phyloP scores from a whole-genome alignment of 2,888 invertebrate genomes.

The Agrotis exclamationis region DNA sequence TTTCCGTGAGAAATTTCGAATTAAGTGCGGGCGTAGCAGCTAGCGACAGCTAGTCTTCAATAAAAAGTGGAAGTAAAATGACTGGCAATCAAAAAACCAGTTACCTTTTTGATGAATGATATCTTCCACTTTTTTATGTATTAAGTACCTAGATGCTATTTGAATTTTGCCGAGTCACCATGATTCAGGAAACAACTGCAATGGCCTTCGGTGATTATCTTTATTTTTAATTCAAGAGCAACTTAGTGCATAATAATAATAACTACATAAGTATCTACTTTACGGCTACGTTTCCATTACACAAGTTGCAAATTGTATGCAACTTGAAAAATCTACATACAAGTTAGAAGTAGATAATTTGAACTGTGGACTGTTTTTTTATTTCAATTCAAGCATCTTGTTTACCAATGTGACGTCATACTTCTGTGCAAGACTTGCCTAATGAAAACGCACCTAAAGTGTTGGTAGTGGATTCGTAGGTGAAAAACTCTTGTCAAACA shows the following conservation, averaged over 20 bases:
- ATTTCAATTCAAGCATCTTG: no score
- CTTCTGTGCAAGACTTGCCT: no score
- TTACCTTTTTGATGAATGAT: constrained; percentile 1
- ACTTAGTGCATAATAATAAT: neutral
- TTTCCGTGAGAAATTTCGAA: no score
- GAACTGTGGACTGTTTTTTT: no score
- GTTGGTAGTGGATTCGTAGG: neutral
- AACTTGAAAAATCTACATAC: no score
- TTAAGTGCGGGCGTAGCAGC: no score
- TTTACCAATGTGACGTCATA: no score
- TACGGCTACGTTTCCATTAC: no score
- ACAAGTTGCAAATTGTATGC: no score
- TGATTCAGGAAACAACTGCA: constrained; percentile 28
- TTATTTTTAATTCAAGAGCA: constrained; percentile 18
- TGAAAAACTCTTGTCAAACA: no score
- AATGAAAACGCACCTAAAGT: no score
- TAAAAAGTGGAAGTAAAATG: constrained; percentile 19
- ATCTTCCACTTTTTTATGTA: constrained; percentile 18
- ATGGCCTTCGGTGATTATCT: neutral
- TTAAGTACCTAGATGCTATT: neutral
- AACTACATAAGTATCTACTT: neutral
- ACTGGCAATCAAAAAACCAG: constrained; percentile 1
- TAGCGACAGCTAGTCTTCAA: neutral
- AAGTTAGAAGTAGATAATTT: no score
- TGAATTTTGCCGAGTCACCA: constrained; percentile 11